These are phyloP conservation scores for Butorides virescens DNA, from an alignment of 2,113 vertebrate genomes.

Conservation along the genomic window DNA sequence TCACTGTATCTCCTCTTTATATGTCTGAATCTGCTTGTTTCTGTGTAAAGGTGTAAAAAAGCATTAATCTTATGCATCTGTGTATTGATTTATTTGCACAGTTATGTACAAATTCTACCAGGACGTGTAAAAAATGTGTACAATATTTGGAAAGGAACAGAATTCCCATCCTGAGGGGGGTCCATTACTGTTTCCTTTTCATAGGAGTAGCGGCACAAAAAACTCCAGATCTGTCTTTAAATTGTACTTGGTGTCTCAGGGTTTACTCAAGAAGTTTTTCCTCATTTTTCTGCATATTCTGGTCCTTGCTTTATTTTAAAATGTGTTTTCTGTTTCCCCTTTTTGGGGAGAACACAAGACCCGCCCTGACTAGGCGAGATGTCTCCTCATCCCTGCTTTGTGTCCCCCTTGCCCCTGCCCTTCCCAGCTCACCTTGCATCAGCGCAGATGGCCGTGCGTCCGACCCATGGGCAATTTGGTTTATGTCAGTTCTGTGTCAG, in stretches of 20 bases:
- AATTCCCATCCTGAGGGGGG: neutral
- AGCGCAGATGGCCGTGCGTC: rapidly evolving
- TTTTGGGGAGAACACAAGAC: neutral
- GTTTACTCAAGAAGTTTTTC: neutral
- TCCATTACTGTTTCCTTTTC: neutral
- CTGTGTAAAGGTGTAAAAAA: neutral
- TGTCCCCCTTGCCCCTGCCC: neutral
- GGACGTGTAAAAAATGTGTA: neutral
- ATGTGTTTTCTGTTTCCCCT: neutral
- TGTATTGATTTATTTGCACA: neutral
- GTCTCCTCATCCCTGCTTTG: neutral
- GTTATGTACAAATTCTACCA: neutral
- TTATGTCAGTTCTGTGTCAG: neutral
- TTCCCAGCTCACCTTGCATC: neutral
- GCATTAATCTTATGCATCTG: neutral
- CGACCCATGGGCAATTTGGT: rapidly evolving
- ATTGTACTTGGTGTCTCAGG: neutral
- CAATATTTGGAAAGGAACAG: neutral
- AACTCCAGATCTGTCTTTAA: neutral
- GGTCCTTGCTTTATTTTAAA: neutral
- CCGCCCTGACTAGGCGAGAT: neutral
- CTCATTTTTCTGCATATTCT: neutral
- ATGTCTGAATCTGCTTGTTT: neutral
- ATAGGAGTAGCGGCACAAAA: neutral
- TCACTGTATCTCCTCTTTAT: neutral